Evolutionary conservation across 2,797 vertebrate genomes (phyloP).

Genomic region (Mus spretus): DNA sequence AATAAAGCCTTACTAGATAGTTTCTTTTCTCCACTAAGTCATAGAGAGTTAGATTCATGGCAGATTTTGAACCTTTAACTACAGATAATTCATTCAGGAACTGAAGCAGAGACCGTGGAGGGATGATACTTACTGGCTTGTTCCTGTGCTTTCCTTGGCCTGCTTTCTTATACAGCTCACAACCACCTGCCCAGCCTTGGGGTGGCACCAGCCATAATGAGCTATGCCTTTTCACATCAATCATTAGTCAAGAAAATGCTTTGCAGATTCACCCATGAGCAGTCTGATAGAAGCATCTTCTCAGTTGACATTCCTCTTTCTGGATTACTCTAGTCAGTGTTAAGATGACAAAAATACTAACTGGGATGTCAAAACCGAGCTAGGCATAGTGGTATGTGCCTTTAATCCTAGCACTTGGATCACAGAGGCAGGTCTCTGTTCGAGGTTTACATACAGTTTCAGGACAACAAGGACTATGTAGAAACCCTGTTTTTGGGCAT

Average conservation of each 20-base stretch:
- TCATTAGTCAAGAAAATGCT: background rate
- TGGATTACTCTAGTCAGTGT: background rate
- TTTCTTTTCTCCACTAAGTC: background rate
- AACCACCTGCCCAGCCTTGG: background rate
- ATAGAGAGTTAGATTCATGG: background rate
- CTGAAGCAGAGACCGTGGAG: background rate
- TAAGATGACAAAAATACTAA: background rate
- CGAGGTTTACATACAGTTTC: background rate
- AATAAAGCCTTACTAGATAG: background rate
- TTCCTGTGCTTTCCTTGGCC: background rate
- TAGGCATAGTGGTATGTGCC: background rate
- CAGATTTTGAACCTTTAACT: constrained; percentile 56
- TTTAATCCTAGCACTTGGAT: background rate
- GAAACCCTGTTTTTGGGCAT: background rate
- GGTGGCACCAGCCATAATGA: background rate
- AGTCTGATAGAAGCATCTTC: background rate
- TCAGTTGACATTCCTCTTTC: background rate
- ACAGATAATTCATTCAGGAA: constrained; percentile 53
- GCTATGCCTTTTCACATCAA: background rate
- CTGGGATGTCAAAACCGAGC: background rate
- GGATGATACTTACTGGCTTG: background rate
- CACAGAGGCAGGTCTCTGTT: background rate
- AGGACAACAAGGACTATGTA: too few species aligned
- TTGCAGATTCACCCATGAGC: too few species aligned
- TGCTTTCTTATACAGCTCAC: background rate